A percentile compares a stretch with the other conserved stretches of the same genome.
Conservation (phyloP, 2,797 vertebrate genomes). For the Rhinatrema bivittatum region DNA sequence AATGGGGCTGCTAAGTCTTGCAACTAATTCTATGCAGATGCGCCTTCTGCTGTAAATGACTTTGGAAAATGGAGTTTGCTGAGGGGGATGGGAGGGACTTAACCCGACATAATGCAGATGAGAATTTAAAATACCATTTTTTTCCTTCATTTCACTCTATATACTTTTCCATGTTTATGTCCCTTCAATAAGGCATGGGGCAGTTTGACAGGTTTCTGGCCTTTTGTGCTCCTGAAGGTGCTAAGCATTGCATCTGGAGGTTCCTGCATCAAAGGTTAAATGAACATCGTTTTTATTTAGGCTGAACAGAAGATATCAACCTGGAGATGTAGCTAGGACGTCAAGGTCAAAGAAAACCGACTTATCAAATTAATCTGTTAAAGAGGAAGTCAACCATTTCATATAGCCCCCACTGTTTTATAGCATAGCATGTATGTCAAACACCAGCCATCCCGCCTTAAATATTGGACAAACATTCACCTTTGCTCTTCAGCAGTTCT, state of each 20-base stretch:
- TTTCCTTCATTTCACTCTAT: conserved; percentile 48
- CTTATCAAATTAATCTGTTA: too few relatives aligned
- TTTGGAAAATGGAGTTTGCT: conserved; percentile 27
- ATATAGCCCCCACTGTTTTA: too few relatives aligned
- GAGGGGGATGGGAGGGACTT: conserved; percentile 3
- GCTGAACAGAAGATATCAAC: neutral
- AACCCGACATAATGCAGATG: conserved; percentile 38
- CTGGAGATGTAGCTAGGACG: conserved; percentile 2
- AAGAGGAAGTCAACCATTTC: too few relatives aligned
- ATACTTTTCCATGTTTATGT: conserved; percentile 45
- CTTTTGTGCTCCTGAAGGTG: conserved; percentile 2
- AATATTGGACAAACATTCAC: too few relatives aligned
- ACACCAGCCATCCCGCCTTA: too few relatives aligned
- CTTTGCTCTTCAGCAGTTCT: too few relatives aligned
- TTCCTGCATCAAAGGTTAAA: conserved; percentile 3
- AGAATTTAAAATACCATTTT: conserved; percentile 41
- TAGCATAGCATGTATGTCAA: too few relatives aligned
- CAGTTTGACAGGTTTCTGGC: neutral
- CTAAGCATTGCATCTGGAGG: conserved; percentile 10
- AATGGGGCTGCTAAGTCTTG: conserved; percentile 24
- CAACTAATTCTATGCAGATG: conserved; percentile 23
- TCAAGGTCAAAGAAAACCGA: too few relatives aligned
- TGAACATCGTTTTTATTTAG: conserved; percentile 10
- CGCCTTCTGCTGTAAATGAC: conserved; percentile 20
- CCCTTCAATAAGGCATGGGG: conserved; percentile 31